Base-by-base conservation (phyloP, 2,113 vertebrate genomes). In the Smithornis capensis region DNA sequence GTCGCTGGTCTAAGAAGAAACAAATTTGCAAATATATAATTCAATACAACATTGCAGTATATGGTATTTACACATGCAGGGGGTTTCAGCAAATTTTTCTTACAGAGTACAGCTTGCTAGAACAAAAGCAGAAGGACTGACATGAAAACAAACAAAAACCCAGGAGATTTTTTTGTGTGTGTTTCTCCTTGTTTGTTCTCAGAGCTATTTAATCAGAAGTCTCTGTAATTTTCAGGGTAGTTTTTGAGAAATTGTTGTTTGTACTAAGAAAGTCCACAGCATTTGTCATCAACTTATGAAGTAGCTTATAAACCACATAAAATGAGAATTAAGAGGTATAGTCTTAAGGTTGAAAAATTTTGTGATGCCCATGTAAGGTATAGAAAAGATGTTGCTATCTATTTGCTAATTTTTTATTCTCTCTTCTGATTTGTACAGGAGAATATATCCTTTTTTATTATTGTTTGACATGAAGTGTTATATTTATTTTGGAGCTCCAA, bases 381-480 rank as follows among this genome's bases (percentile, higher is more conserved):
- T 89, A 63, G 75, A 93, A 77, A 95, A 87, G 76, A 70, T 91
- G 95, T 98, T 98, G 98, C 97, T 98, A 93, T 98, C 97, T 98
- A 96, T 98, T 97, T 90, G 42, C 92, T 96, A 82, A 91, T 97
- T 98, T 79, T 97, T 97, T 97, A 97, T 97, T 97, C 96, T 97
- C 94, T 98, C 98, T 98, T 98, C 97, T 97, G 98, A 98, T 98
- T 98, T 98, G 96, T 98, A 97, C 97, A 98, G 98, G 98, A 98
- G 98, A 98, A 87, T 91, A 90, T 96, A 95, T 92, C 79, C 69
- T 97, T 96, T 98, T 94, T 96, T 97, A 93, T 96, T 98, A 97
- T 97, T 75, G 85, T 96, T 98, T 97, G 81, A 97, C 95, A 97
- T 96, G 89, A 95, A 92, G 74, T 96, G 74, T 97, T 98, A 81